Conservation (phyloP, 2,888 invertebrate species). For the Stenoptilia bipunctidactyla region DNA sequence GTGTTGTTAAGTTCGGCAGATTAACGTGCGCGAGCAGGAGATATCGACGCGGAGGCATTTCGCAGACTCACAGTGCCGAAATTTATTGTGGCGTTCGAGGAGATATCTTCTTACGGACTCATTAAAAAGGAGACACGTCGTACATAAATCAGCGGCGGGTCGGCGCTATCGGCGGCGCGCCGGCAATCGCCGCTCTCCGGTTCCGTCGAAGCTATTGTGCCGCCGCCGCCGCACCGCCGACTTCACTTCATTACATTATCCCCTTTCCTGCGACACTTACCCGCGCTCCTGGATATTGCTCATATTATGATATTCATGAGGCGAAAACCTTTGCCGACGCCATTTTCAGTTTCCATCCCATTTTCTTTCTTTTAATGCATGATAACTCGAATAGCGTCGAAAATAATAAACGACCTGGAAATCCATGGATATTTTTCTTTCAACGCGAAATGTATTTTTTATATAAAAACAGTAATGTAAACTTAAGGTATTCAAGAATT, state of each 20-base stretch:
- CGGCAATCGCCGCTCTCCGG: slow-evolving; percentile 71
- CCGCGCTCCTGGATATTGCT: too few species aligned
- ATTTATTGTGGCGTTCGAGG: slow-evolving; percentile 60
- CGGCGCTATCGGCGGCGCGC: slow-evolving; percentile 25
- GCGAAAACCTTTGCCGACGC: too few species aligned
- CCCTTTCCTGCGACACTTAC: slow-evolving; percentile 33
- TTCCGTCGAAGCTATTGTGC: slow-evolving; percentile 54
- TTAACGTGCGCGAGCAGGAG: slow-evolving; percentile 64
- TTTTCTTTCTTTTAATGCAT: too few species aligned
- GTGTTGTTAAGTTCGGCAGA: slow-evolving; percentile 55
- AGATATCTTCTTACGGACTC: slow-evolving; percentile 70
- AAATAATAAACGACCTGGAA: not conserved
- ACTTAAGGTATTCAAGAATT: too few species aligned
- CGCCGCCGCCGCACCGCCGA: slow-evolving; percentile 33
- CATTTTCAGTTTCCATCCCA: too few species aligned
- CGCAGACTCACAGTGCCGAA: slow-evolving; percentile 53
- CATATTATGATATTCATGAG: too few species aligned
- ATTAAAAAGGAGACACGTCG: slow-evolving; percentile 71
- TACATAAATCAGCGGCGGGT: slow-evolving; percentile 63
- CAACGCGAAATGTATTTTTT: too few species aligned
- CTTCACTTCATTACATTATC: slow-evolving; percentile 53
- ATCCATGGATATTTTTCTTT: not conserved
- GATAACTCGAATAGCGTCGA: not conserved
- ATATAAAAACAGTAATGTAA: too few species aligned
- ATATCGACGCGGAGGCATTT: slow-evolving; percentile 64